These are phyloP conservation scores for Heliconius hermathena DNA, from an alignment of 1,140 invertebrate species.

Conservation along the genomic window DNA sequence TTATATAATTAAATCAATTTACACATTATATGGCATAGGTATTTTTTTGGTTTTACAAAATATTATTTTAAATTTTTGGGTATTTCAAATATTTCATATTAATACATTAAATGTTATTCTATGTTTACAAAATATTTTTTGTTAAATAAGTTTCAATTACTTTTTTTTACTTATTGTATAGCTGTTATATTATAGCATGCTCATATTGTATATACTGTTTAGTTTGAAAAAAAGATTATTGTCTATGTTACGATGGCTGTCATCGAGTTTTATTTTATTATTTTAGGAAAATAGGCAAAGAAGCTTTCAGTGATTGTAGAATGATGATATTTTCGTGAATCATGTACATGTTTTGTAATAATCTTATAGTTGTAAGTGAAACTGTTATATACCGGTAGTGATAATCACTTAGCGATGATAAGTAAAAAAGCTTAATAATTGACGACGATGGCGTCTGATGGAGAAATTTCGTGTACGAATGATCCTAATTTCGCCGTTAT, in stretches of 20 bases:
- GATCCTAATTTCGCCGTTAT: slow-evolving; percentile 98
- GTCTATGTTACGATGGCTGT: slow-evolving; percentile 78
- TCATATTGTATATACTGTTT: not conserved
- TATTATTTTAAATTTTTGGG: not conserved
- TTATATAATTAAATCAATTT: not conserved
- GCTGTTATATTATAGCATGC: not conserved
- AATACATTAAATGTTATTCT: too few relatives aligned
- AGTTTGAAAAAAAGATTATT: slow-evolving; percentile 44
- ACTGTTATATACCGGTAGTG: slow-evolving; percentile 67
- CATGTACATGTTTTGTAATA: slow-evolving; percentile 80
- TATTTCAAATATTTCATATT: too few relatives aligned
- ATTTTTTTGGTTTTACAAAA: not conserved
- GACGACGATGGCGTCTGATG: slow-evolving; percentile 91
- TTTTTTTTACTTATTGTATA: not conserved
- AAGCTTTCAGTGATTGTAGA: slow-evolving; percentile 70
- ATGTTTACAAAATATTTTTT: too few relatives aligned
- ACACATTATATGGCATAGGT: not conserved
- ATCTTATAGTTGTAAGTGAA: slow-evolving; percentile 73
- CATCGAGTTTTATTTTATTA: slow-evolving; percentile 77
- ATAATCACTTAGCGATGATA: slow-evolving; percentile 67
- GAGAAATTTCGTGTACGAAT: slow-evolving; percentile 92
- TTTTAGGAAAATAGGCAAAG: slow-evolving; percentile 71
- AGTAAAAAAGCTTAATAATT: slow-evolving; percentile 73
- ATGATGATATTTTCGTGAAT: slow-evolving; percentile 80
- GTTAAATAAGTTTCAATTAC: too few relatives aligned